Evolutionary conservation across 2,113 vertebrate genomes (phyloP).

Genomic region (Pelusios castaneus): DNA sequence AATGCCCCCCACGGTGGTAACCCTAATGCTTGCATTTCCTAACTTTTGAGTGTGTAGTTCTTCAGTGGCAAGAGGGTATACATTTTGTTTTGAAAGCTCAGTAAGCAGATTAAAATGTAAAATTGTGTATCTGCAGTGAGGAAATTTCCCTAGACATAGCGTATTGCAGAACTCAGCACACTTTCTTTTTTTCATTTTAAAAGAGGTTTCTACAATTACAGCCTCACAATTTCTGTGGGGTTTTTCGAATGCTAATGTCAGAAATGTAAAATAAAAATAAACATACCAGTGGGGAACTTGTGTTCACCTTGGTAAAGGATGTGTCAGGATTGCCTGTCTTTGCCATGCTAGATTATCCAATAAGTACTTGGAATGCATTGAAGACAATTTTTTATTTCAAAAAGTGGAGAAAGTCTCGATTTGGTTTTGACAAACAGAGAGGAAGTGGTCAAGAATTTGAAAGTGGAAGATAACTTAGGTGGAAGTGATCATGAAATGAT

Average conservation of each 20-base stretch:
- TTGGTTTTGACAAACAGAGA: no score
- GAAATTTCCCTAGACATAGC: not conserved
- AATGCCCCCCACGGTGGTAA: not conserved
- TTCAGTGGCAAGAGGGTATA: constrained; percentile 4
- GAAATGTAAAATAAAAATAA: constrained; percentile 33
- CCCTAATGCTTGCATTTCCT: constrained; percentile 41
- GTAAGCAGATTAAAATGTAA: constrained; percentile 27
- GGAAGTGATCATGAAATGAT: no score
- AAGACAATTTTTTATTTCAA: no score
- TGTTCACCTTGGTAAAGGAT: not conserved
- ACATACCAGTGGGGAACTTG: not conserved
- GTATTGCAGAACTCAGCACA: not conserved
- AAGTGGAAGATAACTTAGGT: no score
- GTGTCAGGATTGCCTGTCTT: not conserved
- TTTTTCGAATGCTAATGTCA: constrained; percentile 24
- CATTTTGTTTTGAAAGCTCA: constrained; percentile 24
- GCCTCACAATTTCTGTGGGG: not conserved
- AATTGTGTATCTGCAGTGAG: constrained; percentile 25
- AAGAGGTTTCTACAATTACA: constrained; percentile 22
- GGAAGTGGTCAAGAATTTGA: no score
- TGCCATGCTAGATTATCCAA: not conserved
- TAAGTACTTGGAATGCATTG: no score
- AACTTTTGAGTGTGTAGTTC: constrained; percentile 26
- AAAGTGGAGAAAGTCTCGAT: no score
- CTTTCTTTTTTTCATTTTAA: constrained; percentile 18